phyloP scores from a whole-genome alignment of 2,113 vertebrate species.

The Drymodes brunneopygia region DNA sequence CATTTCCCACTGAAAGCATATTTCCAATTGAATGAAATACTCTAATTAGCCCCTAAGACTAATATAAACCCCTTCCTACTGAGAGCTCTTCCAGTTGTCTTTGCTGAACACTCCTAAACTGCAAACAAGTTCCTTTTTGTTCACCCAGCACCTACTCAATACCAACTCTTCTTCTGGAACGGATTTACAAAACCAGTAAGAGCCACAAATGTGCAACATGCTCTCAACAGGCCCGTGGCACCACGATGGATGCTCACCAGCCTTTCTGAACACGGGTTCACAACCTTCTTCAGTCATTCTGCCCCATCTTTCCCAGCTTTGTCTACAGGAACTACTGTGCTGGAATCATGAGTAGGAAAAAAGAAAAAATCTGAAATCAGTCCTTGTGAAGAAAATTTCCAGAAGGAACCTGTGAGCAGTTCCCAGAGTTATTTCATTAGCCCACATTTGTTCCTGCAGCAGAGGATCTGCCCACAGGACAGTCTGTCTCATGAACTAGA shows the following conservation, averaged over 20 bases:
- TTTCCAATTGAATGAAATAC: not conserved
- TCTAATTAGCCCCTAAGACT: not conserved
- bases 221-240: not conserved
- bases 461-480: conserved; percentile 13
- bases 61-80: not conserved
- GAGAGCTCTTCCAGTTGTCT: not conserved
- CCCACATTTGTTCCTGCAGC: not conserved
- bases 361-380: not conserved
- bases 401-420: not conserved
- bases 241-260: not conserved
- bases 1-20: not conserved
- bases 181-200: not conserved
- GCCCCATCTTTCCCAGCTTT: not conserved
- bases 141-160: not conserved
- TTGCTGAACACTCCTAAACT: not conserved
- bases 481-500: conserved; percentile 34
- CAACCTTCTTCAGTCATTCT: not conserved
- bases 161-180: not conserved
- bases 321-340: not conserved
- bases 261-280: not conserved
- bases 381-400: not conserved
- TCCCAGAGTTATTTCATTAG: conserved; percentile 13
- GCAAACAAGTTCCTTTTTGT: not conserved
- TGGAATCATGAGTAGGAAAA: not conserved
- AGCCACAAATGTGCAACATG: not conserved